phyloP scores from a whole-genome alignment of 1,140 invertebrate genomes.

The Halesus radiatus region DNA sequence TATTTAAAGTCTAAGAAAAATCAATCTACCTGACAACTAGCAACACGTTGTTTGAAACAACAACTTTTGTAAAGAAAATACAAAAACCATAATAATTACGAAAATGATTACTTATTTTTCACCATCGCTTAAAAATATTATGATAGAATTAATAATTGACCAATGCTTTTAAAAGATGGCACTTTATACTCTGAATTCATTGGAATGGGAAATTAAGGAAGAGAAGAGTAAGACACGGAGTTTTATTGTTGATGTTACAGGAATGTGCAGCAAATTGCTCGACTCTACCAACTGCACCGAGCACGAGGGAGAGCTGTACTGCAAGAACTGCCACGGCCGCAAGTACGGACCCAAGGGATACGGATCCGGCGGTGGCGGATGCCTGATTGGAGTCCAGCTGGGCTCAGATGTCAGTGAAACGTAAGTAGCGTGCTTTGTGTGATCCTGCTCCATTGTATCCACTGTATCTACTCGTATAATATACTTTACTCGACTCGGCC shows the following conservation, averaged over 20 bases:
- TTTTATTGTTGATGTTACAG: conserved; percentile 68
- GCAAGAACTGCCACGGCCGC: conserved; percentile 97
- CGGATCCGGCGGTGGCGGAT: conserved; percentile 97
- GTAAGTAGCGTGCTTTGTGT: conserved; percentile 73
- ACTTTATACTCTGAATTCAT: too few relatives aligned
- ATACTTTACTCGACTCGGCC: conserved; percentile 14
- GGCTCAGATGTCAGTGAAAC: conserved; percentile 74
- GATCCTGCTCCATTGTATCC: conserved; percentile 16
- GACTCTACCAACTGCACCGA: conserved; percentile 98
- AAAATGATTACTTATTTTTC: too few relatives aligned
- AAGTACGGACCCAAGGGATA: conserved; percentile 99
- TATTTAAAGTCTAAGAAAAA: too few relatives aligned
- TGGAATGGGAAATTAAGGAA: too few relatives aligned
- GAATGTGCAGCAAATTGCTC: conserved; percentile 95
- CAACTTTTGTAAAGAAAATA: too few relatives aligned
- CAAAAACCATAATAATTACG: too few relatives aligned
- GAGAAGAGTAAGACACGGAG: not conserved
- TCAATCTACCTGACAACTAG: too few relatives aligned
- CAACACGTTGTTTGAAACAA: too few relatives aligned
- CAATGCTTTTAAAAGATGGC: too few relatives aligned
- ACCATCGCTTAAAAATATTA: too few relatives aligned
- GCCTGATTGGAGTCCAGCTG: conserved; percentile 83
- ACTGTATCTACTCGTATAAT: not conserved
- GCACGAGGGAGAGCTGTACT: conserved; percentile 96
- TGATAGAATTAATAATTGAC: too few relatives aligned